These are phyloP conservation scores for Serilophus lunatus DNA, from an alignment of 2,113 vertebrate genomes.

Conservation along the genomic window DNA sequence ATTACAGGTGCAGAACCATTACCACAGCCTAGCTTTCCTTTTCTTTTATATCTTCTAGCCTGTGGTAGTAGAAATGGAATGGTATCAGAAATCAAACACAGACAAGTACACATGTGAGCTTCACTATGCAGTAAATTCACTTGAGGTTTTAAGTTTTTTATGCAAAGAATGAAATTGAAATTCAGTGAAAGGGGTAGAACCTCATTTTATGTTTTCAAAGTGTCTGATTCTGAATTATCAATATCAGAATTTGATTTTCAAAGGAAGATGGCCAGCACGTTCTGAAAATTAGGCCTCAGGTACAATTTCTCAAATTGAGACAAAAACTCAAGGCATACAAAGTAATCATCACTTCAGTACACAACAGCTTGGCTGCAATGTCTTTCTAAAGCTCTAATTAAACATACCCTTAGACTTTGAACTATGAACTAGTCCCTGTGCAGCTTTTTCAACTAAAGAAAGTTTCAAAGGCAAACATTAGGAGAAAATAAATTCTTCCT, in stretches of 20 bases:
- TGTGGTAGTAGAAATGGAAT: constrained; percentile 38
- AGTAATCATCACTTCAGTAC: neutral
- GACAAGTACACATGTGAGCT: neutral
- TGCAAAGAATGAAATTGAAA: neutral
- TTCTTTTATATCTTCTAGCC: constrained; percentile 79
- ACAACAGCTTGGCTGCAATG: neutral
- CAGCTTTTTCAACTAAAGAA: neutral
- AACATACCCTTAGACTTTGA: neutral
- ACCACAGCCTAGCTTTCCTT: constrained; percentile 73
- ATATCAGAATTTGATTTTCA: neutral
- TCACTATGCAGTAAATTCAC: neutral
- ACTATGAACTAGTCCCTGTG: neutral
- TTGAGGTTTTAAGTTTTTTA: rapidly evolving
- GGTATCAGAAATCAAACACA: neutral
- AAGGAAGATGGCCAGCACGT: neutral
- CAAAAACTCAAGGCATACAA: neutral
- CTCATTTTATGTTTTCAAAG: neutral
- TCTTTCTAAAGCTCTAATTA: neutral
- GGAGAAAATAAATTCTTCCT: neutral
- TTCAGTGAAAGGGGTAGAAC: neutral
- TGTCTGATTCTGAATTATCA: neutral
- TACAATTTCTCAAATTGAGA: neutral
- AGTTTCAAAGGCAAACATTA: neutral
- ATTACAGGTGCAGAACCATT: constrained; percentile 68
- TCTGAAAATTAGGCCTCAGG: neutral